Conservation (phyloP, 2,797 vertebrate genomes). For the Hephaestus fuliginosus region DNA sequence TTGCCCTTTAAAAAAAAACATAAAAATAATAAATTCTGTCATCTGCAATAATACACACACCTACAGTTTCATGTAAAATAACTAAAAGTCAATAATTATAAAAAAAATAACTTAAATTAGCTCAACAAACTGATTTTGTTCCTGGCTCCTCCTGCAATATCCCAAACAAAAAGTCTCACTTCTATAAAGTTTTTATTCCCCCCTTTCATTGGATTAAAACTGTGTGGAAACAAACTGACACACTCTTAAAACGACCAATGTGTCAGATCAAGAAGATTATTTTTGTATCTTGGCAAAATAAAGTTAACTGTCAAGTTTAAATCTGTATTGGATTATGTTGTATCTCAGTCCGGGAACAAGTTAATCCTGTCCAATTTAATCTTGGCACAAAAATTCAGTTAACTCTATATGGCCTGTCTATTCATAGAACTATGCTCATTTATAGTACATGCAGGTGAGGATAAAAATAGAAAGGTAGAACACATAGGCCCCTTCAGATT, state of each 20-base stretch:
- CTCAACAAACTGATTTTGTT: neutral
- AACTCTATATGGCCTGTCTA: neutral
- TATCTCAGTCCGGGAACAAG: slow-evolving; percentile 3
- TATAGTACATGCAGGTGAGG: neutral
- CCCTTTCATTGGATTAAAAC: neutral
- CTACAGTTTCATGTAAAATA: neutral
- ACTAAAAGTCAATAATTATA: too few relatives aligned
- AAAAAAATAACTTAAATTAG: neutral
- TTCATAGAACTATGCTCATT: too few relatives aligned
- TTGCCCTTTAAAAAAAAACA: too few relatives aligned
- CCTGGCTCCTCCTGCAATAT: neutral
- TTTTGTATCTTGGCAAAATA: neutral
- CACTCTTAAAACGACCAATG: neutral
- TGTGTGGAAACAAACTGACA: neutral
- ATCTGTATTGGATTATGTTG: neutral
- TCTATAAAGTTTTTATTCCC: too few relatives aligned
- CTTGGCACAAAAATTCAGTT: slow-evolving; percentile 3
- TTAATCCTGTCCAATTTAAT: slow-evolving; percentile 21
- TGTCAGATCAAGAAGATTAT: neutral
- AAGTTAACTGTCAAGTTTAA: neutral
- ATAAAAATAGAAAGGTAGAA: slow-evolving; percentile 7
- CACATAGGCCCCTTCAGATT: neutral
- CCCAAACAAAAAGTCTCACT: too few relatives aligned
- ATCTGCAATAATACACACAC: neutral
- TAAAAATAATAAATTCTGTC: neutral